Percentiles rank a stretch among this genome's conserved stretches.
Conservation (phyloP, 2,888 invertebrate genomes). For the Leptarthrus brevirostris region DNA sequence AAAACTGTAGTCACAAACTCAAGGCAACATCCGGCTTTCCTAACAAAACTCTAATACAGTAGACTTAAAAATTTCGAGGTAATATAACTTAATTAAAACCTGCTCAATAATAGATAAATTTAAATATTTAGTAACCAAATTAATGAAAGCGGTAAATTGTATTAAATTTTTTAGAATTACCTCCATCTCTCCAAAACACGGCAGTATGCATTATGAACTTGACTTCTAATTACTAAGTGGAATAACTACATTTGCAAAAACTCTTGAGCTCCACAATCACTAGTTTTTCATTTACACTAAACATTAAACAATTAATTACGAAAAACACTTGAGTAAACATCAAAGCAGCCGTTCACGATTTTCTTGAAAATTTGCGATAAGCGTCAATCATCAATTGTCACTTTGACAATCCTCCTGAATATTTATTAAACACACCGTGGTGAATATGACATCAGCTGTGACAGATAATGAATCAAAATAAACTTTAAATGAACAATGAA, state of each 20-base stretch:
- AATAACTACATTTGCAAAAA: background rate
- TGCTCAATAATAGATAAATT: too few relatives aligned
- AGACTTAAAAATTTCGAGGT: too few relatives aligned
- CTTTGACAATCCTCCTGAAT: background rate
- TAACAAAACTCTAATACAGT: too few relatives aligned
- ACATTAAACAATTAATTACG: background rate
- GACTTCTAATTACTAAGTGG: background rate
- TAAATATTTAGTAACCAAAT: too few relatives aligned
- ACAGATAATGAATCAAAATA: background rate
- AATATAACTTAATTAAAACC: too few relatives aligned
- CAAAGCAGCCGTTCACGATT: background rate
- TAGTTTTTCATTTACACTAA: background rate
- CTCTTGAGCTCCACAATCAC: background rate
- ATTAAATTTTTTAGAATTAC: too few relatives aligned
- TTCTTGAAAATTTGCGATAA: background rate
- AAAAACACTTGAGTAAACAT: background rate
- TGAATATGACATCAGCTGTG: background rate
- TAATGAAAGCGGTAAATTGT: too few relatives aligned
- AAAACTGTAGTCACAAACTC: too few relatives aligned
- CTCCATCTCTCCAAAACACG: slow-evolving; percentile 66
- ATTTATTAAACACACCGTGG: background rate
- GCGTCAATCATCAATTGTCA: background rate
- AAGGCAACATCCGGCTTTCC: too few relatives aligned
- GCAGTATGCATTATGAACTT: slow-evolving; percentile 63
- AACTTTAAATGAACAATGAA: background rate